Evolutionary conservation across 2,113 vertebrate genomes (phyloP).

Genomic region (Toxotes chatareus): DNA sequence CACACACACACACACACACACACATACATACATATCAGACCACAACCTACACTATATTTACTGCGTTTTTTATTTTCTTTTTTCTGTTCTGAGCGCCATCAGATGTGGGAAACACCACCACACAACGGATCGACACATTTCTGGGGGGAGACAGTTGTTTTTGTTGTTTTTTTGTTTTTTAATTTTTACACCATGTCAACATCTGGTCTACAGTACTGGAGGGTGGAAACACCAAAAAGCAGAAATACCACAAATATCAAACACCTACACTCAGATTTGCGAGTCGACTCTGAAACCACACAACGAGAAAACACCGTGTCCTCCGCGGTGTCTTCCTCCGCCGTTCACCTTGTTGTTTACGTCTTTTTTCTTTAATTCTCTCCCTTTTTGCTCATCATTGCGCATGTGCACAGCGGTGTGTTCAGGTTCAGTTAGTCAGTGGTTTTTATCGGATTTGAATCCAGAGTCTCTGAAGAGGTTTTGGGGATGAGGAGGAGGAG

Average conservation of each 20-base stretch:
- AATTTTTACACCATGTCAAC: constrained; percentile 32
- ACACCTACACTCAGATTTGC: constrained; percentile 26
- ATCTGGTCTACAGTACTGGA: constrained; percentile 47
- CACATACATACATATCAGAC: background rate
- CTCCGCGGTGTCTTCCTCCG: background rate
- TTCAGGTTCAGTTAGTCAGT: constrained; percentile 51
- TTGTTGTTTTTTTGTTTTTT: constrained; percentile 25
- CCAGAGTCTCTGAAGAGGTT: constrained; percentile 22
- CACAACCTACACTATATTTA: background rate
- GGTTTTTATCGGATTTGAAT: constrained; percentile 50
- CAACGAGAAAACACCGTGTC: too few species aligned
- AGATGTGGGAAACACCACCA: constrained; percentile 3
- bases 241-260: constrained; percentile 64
- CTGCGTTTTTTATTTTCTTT: background rate
- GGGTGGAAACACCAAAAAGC: constrained; percentile 23
- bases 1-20: too few species aligned
- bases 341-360: background rate
- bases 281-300: background rate
- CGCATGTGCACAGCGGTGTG: constrained; percentile 44
- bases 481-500: background rate
- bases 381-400: constrained; percentile 2
- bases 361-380: background rate
- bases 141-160: background rate
- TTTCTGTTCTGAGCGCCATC: background rate
- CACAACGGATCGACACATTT: constrained; percentile 2